Evolutionary conservation across 2,113 vertebrate genomes (phyloP).

Genomic region (Psophia crepitans): DNA sequence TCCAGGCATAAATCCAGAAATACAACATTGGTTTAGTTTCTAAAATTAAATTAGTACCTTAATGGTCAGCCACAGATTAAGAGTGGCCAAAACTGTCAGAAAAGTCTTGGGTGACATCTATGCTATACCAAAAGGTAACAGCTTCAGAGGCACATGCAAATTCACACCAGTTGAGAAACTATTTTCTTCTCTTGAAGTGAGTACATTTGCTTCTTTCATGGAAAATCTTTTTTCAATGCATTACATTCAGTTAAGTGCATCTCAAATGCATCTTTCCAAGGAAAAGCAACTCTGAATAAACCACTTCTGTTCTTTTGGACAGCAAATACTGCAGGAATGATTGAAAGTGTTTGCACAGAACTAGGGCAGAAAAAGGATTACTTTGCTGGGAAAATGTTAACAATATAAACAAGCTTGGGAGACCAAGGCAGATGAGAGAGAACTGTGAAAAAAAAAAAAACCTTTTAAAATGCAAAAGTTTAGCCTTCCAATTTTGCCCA

Average conservation of each 20-base stretch:
- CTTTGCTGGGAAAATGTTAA: conserved; percentile 50
- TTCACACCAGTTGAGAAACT: background rate
- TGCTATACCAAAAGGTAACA: background rate
- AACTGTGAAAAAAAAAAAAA: conserved; percentile 13
- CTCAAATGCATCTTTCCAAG: background rate
- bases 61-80: background rate
- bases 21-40: background rate
- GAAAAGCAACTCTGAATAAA: background rate
- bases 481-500: background rate
- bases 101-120: background rate
- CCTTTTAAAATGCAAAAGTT: background rate
- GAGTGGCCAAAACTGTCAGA: background rate
- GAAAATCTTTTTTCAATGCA: background rate
- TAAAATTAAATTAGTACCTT: background rate
- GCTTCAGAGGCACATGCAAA: background rate
- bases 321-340: background rate
- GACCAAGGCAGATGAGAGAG: background rate
- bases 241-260: background rate
- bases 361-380: conserved; percentile 6
- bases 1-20: background rate
- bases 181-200: background rate
- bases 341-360: conserved; percentile 35
- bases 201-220: background rate
- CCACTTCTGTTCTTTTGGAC: background rate
- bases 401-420: conserved; percentile 1